Evolutionary conservation across 2,888 invertebrate genomes (phyloP).

Genomic region (Eretmocerus hayati): DNA sequence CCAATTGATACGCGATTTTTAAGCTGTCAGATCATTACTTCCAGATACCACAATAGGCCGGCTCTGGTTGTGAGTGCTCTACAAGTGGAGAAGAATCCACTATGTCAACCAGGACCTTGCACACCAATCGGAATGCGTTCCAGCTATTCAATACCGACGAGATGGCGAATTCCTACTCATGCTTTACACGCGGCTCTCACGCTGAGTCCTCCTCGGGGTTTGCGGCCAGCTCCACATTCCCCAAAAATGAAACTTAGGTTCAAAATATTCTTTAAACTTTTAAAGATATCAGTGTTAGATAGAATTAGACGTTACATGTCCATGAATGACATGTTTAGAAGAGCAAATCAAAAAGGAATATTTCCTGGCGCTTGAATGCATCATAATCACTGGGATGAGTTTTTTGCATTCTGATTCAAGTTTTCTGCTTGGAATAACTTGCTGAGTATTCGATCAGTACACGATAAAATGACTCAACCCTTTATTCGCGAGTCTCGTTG

Average conservation of each 20-base stretch:
- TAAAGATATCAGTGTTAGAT: constrained; percentile 34
- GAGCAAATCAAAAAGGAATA: too few relatives aligned
- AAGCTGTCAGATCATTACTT: constrained; percentile 16
- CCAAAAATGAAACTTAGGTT: constrained; percentile 92
- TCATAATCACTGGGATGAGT: too few relatives aligned
- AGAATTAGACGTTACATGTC: constrained; percentile 38
- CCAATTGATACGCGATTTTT: too few relatives aligned
- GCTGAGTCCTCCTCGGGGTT: constrained; percentile 51
- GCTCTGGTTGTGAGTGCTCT: constrained; percentile 88
- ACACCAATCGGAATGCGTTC: constrained; percentile 44
- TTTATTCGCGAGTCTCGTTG: too few relatives aligned
- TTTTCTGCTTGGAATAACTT: too few relatives aligned
- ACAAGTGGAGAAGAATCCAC: constrained; percentile 87
- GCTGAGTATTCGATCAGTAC: too few relatives aligned
- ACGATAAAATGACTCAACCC: too few relatives aligned
- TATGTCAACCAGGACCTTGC: constrained; percentile 77
- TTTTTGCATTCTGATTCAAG: too few relatives aligned
- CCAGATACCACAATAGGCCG: constrained; percentile 76
- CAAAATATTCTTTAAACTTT: constrained; percentile 29
- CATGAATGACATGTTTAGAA: constrained; percentile 24
- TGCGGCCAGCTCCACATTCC: constrained; percentile 63
- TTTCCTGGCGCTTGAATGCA: too few relatives aligned
- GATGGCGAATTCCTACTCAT: constrained; percentile 51
- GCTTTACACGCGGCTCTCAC: constrained; percentile 63
- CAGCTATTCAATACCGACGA: constrained; percentile 41